Evolutionary conservation across 2,888 invertebrate species (phyloP).

Genomic region (Cerastis leucographa): DNA sequence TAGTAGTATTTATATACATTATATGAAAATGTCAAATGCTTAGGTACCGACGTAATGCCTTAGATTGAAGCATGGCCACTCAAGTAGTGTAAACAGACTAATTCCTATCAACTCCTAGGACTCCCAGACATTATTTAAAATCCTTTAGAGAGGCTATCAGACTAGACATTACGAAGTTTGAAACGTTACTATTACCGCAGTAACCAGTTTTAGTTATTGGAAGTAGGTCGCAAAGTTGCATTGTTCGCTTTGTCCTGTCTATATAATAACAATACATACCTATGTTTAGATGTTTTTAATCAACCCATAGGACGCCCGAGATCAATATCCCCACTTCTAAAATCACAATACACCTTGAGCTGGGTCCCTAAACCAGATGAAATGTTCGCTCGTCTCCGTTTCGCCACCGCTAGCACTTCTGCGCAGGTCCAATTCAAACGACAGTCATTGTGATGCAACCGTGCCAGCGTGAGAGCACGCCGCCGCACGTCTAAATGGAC

Average conservation of each 20-base stretch:
- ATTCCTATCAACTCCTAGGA: neutral
- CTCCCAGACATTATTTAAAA: neutral
- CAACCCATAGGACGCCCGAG: neutral
- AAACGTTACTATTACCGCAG: neutral
- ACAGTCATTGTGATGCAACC: conserved; percentile 69
- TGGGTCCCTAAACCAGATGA: conserved; percentile 51
- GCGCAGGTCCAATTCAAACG: conserved; percentile 73
- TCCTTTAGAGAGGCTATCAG: neutral
- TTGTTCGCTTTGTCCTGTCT: neutral
- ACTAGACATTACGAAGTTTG: neutral
- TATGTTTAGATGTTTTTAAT: neutral
- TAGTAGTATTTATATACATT: no score
- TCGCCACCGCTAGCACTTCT: conserved; percentile 67
- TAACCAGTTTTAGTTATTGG: neutral
- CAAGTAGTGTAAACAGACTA: neutral
- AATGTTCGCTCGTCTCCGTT: conserved; percentile 62
- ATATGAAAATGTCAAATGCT: neutral
- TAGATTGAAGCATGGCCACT: neutral
- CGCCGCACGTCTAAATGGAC: conserved; percentile 63
- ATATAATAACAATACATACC: neutral
- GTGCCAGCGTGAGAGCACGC: conserved; percentile 72
- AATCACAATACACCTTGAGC: conserved; percentile 25
- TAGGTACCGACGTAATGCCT: neutral
- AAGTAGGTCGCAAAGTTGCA: neutral
- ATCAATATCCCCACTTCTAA: neutral